Percentiles rank a stretch among this genome's conserved stretches.
Evolutionary conservation across 2,113 vertebrate species (phyloP).

Genomic region (Mola mola): DNA sequence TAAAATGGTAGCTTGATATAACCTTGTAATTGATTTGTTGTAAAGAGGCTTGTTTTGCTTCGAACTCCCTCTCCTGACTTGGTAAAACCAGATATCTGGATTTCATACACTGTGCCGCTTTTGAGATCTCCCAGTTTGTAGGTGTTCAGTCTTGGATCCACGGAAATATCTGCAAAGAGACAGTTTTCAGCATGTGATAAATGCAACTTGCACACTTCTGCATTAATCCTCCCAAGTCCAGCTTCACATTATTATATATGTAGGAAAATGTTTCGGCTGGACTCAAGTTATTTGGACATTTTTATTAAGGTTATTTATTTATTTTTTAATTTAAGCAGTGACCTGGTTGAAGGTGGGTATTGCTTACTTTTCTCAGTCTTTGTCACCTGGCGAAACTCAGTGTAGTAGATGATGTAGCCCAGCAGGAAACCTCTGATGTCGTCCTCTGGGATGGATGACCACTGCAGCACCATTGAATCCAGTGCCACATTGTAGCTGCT

Average conservation of each 20-base stretch:
- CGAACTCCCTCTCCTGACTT: slow-evolving; percentile 76
- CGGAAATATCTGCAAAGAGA: slow-evolving; percentile 73
- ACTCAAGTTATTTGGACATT: too few relatives aligned
- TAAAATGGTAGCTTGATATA: not conserved
- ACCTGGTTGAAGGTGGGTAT: not conserved
- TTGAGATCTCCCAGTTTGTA: slow-evolving; percentile 69
- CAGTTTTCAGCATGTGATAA: not conserved
- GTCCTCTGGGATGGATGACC: slow-evolving; percentile 79
- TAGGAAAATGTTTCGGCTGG: too few relatives aligned
- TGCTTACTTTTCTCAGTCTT: slow-evolving; percentile 8
- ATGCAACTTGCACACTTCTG: too few relatives aligned
- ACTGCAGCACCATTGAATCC: slow-evolving; percentile 79
- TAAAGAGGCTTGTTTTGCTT: slow-evolving; percentile 55
- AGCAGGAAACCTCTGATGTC: slow-evolving; percentile 82
- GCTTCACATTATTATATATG: too few relatives aligned
- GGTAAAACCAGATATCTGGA: slow-evolving; percentile 84
- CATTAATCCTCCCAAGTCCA: too few relatives aligned
- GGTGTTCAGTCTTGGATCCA: slow-evolving; percentile 61
- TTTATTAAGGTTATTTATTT: too few relatives aligned
- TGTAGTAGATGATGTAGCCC: slow-evolving; percentile 81
- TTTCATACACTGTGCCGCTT: slow-evolving; percentile 65
- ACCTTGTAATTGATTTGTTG: slow-evolving; percentile 56
- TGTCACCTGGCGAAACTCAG: slow-evolving; percentile 26
- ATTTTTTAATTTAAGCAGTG: too few relatives aligned
- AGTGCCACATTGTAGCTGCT: slow-evolving; percentile 69